phyloP scores from a whole-genome alignment of 2,888 invertebrate genomes.

The Trissolcus japonicus region DNA sequence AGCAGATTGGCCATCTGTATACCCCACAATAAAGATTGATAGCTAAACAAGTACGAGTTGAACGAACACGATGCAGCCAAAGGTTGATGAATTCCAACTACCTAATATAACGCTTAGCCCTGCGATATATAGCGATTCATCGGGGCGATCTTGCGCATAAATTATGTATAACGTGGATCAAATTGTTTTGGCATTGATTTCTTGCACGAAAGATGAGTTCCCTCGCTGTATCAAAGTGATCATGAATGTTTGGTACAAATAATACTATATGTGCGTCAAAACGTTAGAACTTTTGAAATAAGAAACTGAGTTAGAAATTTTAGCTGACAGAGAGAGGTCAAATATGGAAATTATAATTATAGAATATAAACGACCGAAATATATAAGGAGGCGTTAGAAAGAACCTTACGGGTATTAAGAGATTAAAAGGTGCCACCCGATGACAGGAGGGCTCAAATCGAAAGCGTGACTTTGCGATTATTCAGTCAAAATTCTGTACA shows the following conservation, averaged over 20 bases:
- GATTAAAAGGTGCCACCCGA: conserved; percentile 49
- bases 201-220: conserved; percentile 2
- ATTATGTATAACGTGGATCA: conserved; percentile 25
- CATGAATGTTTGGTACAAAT: no score
- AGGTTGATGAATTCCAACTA: conserved; percentile 8
- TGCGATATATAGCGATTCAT: no score
- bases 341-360: conserved; percentile 48
- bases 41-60: conserved; percentile 28
- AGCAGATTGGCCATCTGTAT: conserved; percentile 15
- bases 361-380: conserved; percentile 22
- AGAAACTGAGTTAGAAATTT: no score
- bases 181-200: conserved; percentile 17
- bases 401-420: conserved; percentile 42
- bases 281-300: no score
- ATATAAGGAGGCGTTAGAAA: conserved; percentile 30
- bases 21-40: conserved; percentile 37
- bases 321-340: neutral
- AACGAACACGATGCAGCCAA: conserved; percentile 20
- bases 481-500: conserved; percentile 48
- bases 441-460: conserved; percentile 48
- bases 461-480: conserved; percentile 45
- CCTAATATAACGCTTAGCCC: conserved; percentile 11
- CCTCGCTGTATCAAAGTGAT: no score
- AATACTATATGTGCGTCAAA: no score
- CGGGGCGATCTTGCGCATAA: conserved; percentile 9